Percentiles rank a stretch among this genome's conserved stretches.
Conservation (phyloP, 2,113 vertebrate species). For the Hyaena hyaena region DNA sequence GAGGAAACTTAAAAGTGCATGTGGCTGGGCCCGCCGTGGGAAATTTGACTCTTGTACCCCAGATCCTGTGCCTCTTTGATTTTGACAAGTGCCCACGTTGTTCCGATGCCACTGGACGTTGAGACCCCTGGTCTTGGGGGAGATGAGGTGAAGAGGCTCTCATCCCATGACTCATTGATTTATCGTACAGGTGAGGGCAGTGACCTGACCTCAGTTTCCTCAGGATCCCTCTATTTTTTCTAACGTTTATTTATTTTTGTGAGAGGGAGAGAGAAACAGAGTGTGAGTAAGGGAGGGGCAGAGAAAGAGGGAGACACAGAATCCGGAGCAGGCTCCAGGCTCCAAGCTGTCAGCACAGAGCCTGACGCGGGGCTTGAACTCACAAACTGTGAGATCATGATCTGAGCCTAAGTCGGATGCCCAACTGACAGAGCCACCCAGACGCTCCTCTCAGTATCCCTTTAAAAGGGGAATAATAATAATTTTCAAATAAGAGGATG, state of each 20-base stretch:
- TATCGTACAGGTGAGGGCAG: background rate
- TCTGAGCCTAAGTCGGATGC: too few species aligned
- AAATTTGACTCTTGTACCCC: background rate
- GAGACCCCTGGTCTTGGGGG: background rate
- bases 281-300: too few species aligned
- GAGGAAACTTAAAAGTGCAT: background rate
- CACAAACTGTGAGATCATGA: too few species aligned
- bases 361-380: too few species aligned
- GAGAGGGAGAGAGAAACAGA: too few species aligned
- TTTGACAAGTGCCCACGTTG: background rate
- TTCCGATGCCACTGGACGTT: background rate
- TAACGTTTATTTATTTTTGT: background rate
- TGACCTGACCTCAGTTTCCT: background rate
- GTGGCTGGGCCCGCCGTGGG: fast-evolving
- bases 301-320: too few species aligned
- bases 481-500: background rate
- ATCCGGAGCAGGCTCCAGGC: too few species aligned
- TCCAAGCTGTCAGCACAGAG: too few species aligned
- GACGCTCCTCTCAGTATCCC: too few species aligned
- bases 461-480: too few species aligned
- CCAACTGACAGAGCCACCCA: too few species aligned
- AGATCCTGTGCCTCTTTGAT: background rate
- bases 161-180: background rate
- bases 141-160: background rate
- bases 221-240: background rate